A percentile compares a stretch with the other conserved stretches of the same genome.
Evolutionary conservation across 2,888 invertebrate species (phyloP).

Genomic region (Fabriciana adippe): DNA sequence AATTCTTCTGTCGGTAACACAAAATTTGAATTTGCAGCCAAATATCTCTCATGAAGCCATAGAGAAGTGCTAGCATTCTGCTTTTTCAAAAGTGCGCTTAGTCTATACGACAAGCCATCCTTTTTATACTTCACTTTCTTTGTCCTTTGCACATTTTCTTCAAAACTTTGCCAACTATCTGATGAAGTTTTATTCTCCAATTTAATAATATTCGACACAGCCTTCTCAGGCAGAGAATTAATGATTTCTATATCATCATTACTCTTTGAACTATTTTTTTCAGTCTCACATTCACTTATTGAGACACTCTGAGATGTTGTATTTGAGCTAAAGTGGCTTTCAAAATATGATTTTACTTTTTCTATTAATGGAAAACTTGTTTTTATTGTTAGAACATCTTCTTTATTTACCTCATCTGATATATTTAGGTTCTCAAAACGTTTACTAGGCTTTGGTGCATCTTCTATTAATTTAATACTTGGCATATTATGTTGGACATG

Average conservation of each 20-base stretch:
- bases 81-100: constrained; percentile 70
- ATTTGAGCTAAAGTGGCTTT: constrained; percentile 63
- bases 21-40: constrained; percentile 71
- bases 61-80: constrained; percentile 70
- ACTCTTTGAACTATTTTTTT: constrained; percentile 49
- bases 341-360: constrained; percentile 63
- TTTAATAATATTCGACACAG: constrained; percentile 37
- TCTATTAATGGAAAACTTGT: constrained; percentile 46
- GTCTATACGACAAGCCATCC: constrained; percentile 69
- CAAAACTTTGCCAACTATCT: constrained; percentile 17
- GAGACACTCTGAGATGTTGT: constrained; percentile 56
- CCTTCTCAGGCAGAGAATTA: constrained; percentile 48
- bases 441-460: neutral
- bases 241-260: constrained; percentile 63
- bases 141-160: constrained; percentile 33
- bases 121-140: constrained; percentile 71
- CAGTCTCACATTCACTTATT: constrained; percentile 64
- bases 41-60: constrained; percentile 80
- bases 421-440: neutral
- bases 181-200: constrained; percentile 29
- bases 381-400: constrained; percentile 12
- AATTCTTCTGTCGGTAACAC: constrained; percentile 63
- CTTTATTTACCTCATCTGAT: constrained; percentile 11
- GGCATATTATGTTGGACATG: neutral
- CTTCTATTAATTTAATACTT: neutral